A percentile compares a stretch with the other conserved stretches of the same genome.
phyloP scores from a whole-genome alignment of 1,140 invertebrate genomes.

The Drosophila baimaii region DNA sequence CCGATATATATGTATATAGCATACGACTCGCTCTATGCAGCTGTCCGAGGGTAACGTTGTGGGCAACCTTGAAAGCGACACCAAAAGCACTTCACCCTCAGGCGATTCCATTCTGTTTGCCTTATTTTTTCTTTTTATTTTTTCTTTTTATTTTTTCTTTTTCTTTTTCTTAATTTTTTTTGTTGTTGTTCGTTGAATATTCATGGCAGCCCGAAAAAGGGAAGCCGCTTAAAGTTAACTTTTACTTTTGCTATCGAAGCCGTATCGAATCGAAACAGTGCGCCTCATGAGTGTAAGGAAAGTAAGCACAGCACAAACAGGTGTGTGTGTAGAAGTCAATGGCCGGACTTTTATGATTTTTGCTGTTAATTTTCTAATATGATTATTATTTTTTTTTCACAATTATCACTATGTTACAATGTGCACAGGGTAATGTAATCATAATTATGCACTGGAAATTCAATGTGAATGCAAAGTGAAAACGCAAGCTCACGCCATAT shows the following conservation, averaged over 20 bases:
- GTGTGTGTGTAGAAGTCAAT: conserved; percentile 7
- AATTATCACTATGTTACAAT: conserved; percentile 43
- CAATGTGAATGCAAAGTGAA: conserved; percentile 77
- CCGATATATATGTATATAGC: conserved; percentile 1
- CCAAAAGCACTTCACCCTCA: conserved; percentile 28
- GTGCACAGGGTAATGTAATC: conserved; percentile 48
- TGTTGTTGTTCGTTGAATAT: conserved; percentile 33
- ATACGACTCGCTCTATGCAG: conserved; percentile 2
- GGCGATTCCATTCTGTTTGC: conserved; percentile 29
- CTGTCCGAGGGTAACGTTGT: conserved; percentile 1
- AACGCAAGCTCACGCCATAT: conserved; percentile 56
- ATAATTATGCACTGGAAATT: conserved; percentile 68
- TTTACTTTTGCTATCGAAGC: conserved; percentile 52
- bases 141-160: conserved; percentile 3
- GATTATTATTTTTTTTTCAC: conserved; percentile 20
- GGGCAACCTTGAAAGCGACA: conserved; percentile 41
- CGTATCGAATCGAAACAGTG: conserved; percentile 19
- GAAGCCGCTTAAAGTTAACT: conserved; percentile 52
- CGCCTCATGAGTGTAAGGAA: conserved; percentile 5
- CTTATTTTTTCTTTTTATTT: neutral
- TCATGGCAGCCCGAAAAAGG: conserved; percentile 38
- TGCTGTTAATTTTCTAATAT: conserved; percentile 1
- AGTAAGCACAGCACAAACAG: neutral
- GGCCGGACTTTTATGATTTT: neutral
- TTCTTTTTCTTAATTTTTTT: conserved; percentile 8